These are phyloP conservation scores for Emydocephalus ijimae DNA, from an alignment of 2,113 vertebrate species.

Conservation along the genomic window DNA sequence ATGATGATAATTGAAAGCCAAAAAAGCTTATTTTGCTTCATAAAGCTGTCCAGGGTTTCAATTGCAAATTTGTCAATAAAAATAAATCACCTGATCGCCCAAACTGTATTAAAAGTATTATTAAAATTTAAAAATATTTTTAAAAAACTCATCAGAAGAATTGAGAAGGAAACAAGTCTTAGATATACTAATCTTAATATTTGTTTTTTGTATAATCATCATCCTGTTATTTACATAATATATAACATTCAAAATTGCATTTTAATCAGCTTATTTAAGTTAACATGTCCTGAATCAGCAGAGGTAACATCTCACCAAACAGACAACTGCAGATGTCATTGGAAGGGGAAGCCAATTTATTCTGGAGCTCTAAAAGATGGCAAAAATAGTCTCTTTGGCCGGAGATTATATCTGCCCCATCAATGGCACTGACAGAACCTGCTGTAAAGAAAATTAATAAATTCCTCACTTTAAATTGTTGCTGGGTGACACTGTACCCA, in stretches of 20 bases:
- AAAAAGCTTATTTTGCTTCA: background rate
- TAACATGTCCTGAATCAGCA: background rate
- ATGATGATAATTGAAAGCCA: background rate
- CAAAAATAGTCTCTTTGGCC: background rate
- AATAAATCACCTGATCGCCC: background rate
- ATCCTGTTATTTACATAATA: background rate
- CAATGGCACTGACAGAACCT: background rate
- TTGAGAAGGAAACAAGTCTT: background rate
- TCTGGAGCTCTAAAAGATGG: background rate
- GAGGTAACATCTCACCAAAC: background rate
- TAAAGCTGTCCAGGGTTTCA: background rate
- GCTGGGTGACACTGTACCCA: slow-evolving; percentile 81
- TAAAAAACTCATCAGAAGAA: background rate
- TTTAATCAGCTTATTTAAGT: background rate
- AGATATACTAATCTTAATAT: background rate
- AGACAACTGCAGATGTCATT: background rate
- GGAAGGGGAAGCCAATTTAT: background rate
- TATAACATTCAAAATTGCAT: background rate
- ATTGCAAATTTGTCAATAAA: background rate
- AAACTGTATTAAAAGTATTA: background rate
- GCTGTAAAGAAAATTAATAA: background rate
- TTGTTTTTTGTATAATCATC: background rate
- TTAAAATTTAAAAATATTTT: background rate
- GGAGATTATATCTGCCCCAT: background rate
- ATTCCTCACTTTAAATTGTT: slow-evolving; percentile 91